Base-by-base conservation (phyloP, 2,888 invertebrate species). In the Eupithecia centaureata region DNA sequence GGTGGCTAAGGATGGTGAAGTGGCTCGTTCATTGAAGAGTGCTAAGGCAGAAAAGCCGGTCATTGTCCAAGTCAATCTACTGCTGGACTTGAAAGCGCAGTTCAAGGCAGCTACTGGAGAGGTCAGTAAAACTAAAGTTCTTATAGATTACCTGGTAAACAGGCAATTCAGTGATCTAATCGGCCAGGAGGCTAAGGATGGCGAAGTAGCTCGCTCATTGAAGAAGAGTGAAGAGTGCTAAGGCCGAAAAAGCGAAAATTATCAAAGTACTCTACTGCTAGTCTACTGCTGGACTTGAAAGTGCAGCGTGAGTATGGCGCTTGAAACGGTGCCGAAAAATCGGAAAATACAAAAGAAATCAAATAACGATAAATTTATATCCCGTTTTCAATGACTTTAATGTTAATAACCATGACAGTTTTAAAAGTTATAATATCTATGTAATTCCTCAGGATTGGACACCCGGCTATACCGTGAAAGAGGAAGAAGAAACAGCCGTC, bases 61-160 rank as follows among this genome's bases (percentile, higher is more conserved):
- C 67, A 75, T 91, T 0, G 89, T 89, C 70, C 85, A 82, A 0
- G 87, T 91, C 1, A 95, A 96, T 81, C 68, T 79, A 1, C 86
- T 98, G 18, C 82, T 97, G 38, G 92, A 93, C 0, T 87, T 97
- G 1, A 98, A 98, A 87, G 90, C 94, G 8, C 94, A 97, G 75
- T 98, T 95, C 83, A 98, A 97, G 85, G 89, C 91, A 13, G 82
- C 81, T 30, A 85, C 86, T 66, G 87, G 86, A 68, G 81, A 86
- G 82, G 87, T 86, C 15, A 73, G 73, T 54, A n/a, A n/a, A n/a
- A n/a, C n/a, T n/a, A n/a, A 8, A 42, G 18, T 42, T 7, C 2
- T 0, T 25, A 51, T 25, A 51, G 25, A 1, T 25, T 25, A 42
- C 10, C 42, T 42, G 18, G 8, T 42, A 18, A 42, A 42, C n/a